Conservation (phyloP, 2,113 vertebrate genomes). For the Emberiza fucata region DNA sequence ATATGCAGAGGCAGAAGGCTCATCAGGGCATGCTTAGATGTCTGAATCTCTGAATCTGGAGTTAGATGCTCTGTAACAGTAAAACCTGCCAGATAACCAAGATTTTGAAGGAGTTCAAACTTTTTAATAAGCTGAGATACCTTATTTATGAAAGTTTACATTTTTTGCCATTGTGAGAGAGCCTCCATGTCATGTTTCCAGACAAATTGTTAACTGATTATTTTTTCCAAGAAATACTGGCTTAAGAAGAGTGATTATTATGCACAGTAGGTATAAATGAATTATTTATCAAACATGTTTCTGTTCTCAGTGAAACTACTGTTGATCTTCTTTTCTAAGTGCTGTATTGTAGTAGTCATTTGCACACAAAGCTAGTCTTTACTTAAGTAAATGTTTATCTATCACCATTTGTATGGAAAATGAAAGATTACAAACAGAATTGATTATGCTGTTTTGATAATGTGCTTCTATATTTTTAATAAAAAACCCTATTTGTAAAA, state of each 20-base stretch:
- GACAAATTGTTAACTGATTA: conserved; percentile 51
- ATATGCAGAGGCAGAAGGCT: not conserved
- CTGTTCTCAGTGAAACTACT: conserved; percentile 67
- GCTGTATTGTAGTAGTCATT: conserved; percentile 65
- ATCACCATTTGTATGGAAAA: conserved; percentile 63
- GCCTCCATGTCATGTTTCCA: not conserved
- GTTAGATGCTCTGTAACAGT: not conserved
- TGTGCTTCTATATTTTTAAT: not conserved
- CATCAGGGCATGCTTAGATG: too few relatives aligned
- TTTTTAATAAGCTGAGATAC: not conserved
- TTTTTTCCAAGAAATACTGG: conserved; percentile 49
- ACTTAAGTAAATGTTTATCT: conserved; percentile 74
- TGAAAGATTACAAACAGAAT: conserved; percentile 48
- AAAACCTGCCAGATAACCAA: not conserved
- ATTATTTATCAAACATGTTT: conserved; percentile 80
- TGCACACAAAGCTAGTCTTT: conserved; percentile 69
- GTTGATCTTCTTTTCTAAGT: conserved; percentile 57
- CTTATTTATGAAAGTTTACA: not conserved
- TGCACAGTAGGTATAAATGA: conserved; percentile 75
- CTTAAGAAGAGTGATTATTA: conserved; percentile 69
- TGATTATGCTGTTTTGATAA: not conserved
- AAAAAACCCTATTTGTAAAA: not conserved
- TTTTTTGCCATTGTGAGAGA: not conserved
- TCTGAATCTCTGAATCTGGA: not conserved
- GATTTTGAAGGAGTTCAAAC: not conserved